These are phyloP conservation scores for Arvicanthis niloticus DNA, from an alignment of 2,113 vertebrate genomes.

Conservation along the genomic window DNA sequence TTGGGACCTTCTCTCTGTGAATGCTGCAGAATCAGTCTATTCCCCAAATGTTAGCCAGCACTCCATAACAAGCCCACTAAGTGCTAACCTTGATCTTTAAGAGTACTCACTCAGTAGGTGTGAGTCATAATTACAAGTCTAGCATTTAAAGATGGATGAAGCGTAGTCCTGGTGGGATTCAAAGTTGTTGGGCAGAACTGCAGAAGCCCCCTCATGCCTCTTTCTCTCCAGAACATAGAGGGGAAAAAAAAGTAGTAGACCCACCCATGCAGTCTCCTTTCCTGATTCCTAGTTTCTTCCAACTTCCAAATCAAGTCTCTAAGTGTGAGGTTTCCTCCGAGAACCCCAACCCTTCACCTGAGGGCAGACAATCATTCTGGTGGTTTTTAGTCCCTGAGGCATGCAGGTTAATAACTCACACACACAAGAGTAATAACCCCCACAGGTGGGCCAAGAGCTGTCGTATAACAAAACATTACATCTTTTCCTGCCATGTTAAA, in stretches of 20 bases:
- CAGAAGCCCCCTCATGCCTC: background rate
- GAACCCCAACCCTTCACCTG: background rate
- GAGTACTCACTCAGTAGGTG: background rate
- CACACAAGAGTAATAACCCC: background rate
- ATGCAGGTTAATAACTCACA: background rate
- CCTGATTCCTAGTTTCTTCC: background rate
- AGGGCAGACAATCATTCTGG: background rate
- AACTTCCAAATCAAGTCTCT: background rate
- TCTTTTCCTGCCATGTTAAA: background rate
- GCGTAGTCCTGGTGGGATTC: background rate
- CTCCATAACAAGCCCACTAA: slow-evolving; percentile 37
- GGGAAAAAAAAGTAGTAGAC: background rate
- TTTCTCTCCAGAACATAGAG: background rate
- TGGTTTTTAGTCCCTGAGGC: slow-evolving; percentile 13
- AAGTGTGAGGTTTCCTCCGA: slow-evolving; percentile 12
- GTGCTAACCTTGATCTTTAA: background rate
- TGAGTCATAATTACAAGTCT: background rate
- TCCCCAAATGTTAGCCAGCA: background rate
- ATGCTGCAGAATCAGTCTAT: background rate
- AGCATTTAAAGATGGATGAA: background rate
- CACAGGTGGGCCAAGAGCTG: slow-evolving; percentile 42
- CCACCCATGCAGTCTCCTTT: background rate
- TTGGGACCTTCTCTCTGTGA: background rate
- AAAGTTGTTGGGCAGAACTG: background rate
- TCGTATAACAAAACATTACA: slow-evolving; percentile 21